phyloP scores from a whole-genome alignment of 2,888 invertebrate species.

The Hypomecis atomaria region DNA sequence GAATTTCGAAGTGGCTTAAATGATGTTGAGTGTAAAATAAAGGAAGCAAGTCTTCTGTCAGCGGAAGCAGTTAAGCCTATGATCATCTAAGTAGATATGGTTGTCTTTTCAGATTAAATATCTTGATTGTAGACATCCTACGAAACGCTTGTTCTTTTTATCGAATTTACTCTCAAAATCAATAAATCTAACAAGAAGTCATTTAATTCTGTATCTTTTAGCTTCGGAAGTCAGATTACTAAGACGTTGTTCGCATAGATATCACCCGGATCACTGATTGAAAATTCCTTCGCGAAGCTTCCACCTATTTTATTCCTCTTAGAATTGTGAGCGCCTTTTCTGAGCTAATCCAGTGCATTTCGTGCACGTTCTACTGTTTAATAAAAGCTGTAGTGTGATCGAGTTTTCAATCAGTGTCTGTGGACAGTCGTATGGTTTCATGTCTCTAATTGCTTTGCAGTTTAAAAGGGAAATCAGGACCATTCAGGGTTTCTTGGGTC shows the following conservation, averaged over 20 bases:
- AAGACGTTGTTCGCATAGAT: background rate
- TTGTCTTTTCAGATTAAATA: too few relatives aligned
- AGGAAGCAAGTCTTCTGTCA: too few relatives aligned
- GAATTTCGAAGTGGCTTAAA: too few relatives aligned
- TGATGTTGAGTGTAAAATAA: too few relatives aligned
- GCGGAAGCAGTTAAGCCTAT: too few relatives aligned
- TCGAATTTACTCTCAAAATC: too few relatives aligned
- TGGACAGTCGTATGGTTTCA: slow-evolving; percentile 1
- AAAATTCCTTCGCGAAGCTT: slow-evolving; percentile 12
- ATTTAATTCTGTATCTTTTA: too few relatives aligned
- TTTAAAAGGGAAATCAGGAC: background rate
- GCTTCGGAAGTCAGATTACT: background rate
- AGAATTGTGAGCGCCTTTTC: slow-evolving; percentile 1
- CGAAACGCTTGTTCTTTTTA: too few relatives aligned
- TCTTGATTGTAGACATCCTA: too few relatives aligned
- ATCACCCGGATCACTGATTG: slow-evolving; percentile 9
- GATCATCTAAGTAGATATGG: too few relatives aligned
- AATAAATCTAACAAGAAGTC: too few relatives aligned
- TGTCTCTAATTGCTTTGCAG: background rate
- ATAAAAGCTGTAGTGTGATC: background rate
- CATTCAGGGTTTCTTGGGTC: slow-evolving; percentile 1
- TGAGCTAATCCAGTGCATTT: background rate
- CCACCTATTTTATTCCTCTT: background rate
- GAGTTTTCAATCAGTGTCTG: background rate
- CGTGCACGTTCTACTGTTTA: too few relatives aligned